These are phyloP conservation scores for Leptinotarsa peninsularis DNA, from an alignment of 2,888 invertebrate genomes.

Conservation along the genomic window DNA sequence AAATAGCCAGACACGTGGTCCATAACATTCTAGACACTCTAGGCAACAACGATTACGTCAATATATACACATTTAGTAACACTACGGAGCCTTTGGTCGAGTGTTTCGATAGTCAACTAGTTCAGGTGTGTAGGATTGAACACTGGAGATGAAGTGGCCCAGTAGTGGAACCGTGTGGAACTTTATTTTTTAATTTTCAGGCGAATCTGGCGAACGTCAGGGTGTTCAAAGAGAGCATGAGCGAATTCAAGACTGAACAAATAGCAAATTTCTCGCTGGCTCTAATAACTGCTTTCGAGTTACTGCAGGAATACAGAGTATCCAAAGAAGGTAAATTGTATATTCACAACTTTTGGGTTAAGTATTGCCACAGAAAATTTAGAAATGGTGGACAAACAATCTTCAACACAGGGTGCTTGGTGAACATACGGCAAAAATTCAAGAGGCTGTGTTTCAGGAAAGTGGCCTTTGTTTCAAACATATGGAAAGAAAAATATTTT, in stretches of 20 bases:
- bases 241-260: constrained; percentile 81
- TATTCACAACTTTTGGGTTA: no score
- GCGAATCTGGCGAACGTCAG: constrained; percentile 88
- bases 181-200: constrained; percentile 65
- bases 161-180: neutral
- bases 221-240: constrained; percentile 84
- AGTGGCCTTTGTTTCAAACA: no score
- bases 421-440: no score
- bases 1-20: constrained; percentile 90
- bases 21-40: constrained; percentile 94
- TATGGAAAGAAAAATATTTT: no score
- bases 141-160: neutral
- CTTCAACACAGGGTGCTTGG: no score
- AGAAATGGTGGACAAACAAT: no score
- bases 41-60: constrained; percentile 98
- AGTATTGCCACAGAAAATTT: no score
- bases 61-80: constrained; percentile 92
- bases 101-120: constrained; percentile 89
- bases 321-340: constrained; percentile 53
- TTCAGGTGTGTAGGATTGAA: constrained; percentile 76
- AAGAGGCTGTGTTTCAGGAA: no score
- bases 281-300: constrained; percentile 88
- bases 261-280: constrained; percentile 96
- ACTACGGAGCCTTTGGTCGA: constrained; percentile 84
- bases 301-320: constrained; percentile 70